Evolutionary conservation across 1,140 invertebrate species (phyloP).

Genomic region (Megalopta genalis): DNA sequence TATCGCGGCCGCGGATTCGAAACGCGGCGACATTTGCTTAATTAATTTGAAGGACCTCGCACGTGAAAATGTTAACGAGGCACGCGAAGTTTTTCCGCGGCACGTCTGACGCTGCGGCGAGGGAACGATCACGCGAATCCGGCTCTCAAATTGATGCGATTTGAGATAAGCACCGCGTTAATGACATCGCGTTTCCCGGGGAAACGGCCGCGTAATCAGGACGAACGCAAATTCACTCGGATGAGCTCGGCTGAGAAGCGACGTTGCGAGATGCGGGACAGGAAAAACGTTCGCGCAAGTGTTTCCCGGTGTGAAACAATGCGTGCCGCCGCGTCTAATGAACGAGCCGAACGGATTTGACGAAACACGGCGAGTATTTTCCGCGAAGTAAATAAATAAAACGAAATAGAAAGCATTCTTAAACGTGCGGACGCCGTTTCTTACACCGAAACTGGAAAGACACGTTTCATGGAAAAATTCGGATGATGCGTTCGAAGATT

Average conservation of each 20-base stretch:
- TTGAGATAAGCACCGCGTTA: slow-evolving; percentile 41
- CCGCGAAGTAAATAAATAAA: no score
- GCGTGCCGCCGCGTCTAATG: no score
- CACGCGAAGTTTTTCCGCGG: slow-evolving; percentile 16
- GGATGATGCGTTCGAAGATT: no score
- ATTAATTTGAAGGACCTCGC: slow-evolving; percentile 16
- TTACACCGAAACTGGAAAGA: no score
- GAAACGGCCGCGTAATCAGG: slow-evolving; percentile 39
- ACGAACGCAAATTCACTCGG: slow-evolving; percentile 19
- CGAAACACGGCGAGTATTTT: no score
- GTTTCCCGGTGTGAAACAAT: no score
- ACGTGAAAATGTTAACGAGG: slow-evolving; percentile 28
- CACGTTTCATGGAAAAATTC: no score
- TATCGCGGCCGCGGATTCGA: not conserved
- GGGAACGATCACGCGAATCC: slow-evolving; percentile 23
- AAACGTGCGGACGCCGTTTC: no score
- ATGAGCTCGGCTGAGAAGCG: slow-evolving; percentile 1
- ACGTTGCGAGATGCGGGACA: not conserved
- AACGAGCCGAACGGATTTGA: no score
- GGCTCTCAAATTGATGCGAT: slow-evolving; percentile 45
- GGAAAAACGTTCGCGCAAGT: not conserved
- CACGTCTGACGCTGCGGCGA: not conserved
- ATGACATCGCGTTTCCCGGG: slow-evolving; percentile 39
- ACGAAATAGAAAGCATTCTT: no score
- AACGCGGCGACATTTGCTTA: not conserved